A percentile compares a stretch with the other conserved stretches of the same genome.
These are phyloP conservation scores for Pammene aurita DNA, from an alignment of 2,888 invertebrate genomes.

Conservation along the genomic window DNA sequence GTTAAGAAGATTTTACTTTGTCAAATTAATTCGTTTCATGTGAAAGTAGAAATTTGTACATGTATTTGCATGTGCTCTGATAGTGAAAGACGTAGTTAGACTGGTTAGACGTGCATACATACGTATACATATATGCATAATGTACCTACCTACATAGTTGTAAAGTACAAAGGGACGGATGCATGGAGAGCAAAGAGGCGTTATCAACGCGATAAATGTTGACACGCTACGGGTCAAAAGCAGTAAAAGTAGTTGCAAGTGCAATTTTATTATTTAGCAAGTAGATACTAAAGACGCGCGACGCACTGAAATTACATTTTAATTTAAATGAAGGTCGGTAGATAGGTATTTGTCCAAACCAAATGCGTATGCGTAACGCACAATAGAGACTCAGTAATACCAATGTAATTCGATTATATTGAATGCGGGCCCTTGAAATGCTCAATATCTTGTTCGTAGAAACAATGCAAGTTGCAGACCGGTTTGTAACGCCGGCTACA, in stretches of 20 bases:
- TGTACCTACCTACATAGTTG: not conserved
- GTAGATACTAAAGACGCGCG: too few relatives aligned
- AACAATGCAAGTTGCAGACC: constrained; percentile 19
- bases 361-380: too few relatives aligned
- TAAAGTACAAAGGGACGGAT: constrained; percentile 14
- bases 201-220: constrained; percentile 23
- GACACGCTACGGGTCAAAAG: constrained; percentile 7
- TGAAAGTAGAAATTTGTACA: too few relatives aligned
- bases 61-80: too few relatives aligned
- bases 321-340: too few relatives aligned
- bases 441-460: not conserved
- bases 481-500: constrained; percentile 21
- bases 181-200: constrained; percentile 13
- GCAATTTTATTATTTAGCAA: not conserved
- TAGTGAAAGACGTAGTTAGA: too few relatives aligned
- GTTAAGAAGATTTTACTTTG: too few relatives aligned
- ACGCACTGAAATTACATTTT: too few relatives aligned
- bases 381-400: not conserved
- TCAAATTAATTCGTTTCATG: too few relatives aligned
- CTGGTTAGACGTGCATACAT: too few relatives aligned
- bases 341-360: too few relatives aligned
- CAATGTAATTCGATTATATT: not conserved
- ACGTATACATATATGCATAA: too few relatives aligned
- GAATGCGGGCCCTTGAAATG: not conserved
- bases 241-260: not conserved